phyloP scores from a whole-genome alignment of 2,113 vertebrate species.

The Sialia sialis region DNA sequence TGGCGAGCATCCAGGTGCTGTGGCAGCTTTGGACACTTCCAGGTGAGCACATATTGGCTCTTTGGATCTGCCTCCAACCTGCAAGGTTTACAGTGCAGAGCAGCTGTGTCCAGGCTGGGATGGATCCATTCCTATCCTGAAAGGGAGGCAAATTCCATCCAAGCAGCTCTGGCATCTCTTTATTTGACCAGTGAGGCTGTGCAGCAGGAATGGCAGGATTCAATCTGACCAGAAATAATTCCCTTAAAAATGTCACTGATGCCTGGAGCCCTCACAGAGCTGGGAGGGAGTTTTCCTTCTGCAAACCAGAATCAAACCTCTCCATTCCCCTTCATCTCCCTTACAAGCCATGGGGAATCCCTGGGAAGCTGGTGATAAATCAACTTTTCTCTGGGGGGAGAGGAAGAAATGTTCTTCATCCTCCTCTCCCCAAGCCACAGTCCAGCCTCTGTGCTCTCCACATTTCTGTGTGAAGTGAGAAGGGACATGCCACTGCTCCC shows the following conservation, averaged over 20 bases:
- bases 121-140: not conserved
- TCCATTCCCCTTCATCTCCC: not conserved
- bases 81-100: not conserved
- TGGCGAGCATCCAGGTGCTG: not conserved
- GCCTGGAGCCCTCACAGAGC: rapidly evolving
- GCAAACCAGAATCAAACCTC: not conserved
- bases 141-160: not conserved
- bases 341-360: not conserved
- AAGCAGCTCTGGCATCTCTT: not conserved
- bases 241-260: not conserved
- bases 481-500: rapidly evolving
- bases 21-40: not conserved
- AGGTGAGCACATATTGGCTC: not conserved
- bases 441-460: not conserved
- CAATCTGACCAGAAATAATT: not conserved
- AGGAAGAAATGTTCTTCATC: not conserved
- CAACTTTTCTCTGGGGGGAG: not conserved
- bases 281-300: not conserved
- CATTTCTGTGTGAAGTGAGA: not conserved
- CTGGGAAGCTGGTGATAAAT: not conserved
- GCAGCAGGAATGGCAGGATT: not conserved
- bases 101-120: not conserved
- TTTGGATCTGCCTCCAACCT: not conserved
- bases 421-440: not conserved
- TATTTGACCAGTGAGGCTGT: not conserved